phyloP scores from a whole-genome alignment of 2,888 invertebrate species.

The Cosmia pyralina region DNA sequence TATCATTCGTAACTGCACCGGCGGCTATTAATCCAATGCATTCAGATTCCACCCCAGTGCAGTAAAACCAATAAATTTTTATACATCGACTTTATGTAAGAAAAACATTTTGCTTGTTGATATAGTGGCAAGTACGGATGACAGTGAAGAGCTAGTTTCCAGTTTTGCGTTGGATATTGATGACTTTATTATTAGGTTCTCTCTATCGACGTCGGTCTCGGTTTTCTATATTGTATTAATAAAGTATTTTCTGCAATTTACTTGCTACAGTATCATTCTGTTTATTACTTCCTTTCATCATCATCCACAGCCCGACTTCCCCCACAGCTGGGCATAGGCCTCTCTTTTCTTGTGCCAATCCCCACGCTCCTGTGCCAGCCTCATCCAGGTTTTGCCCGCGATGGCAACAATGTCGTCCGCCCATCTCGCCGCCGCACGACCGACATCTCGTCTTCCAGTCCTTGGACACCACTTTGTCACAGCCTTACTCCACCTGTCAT shows the following conservation, averaged over 20 bases:
- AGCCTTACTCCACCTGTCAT: no score
- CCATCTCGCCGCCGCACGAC: no score
- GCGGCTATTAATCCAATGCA: slow-evolving; percentile 74
- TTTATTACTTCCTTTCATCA: neutral
- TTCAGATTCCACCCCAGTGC: slow-evolving; percentile 69
- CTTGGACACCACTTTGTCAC: no score
- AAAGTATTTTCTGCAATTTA: neutral
- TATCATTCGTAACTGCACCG: slow-evolving; percentile 65
- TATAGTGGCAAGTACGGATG: neutral
- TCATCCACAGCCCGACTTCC: no score
- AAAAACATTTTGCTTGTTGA: slow-evolving; percentile 10
- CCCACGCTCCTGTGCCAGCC: no score
- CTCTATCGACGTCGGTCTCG: neutral
- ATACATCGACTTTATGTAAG: slow-evolving; percentile 19
- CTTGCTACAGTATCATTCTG: neutral
- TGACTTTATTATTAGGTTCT: neutral
- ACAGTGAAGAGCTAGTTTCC: neutral
- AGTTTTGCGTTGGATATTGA: neutral
- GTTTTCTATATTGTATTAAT: neutral
- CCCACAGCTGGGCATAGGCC: no score
- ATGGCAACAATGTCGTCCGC: no score
- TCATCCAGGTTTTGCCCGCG: no score
- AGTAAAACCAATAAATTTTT: slow-evolving; percentile 66
- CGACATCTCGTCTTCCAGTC: no score
- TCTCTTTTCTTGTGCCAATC: no score